Percentiles rank a stretch among this genome's conserved stretches.
These are phyloP conservation scores for Tragelaphus strepsiceros DNA, from an alignment of 2,113 vertebrate species.

Conservation along the genomic window DNA sequence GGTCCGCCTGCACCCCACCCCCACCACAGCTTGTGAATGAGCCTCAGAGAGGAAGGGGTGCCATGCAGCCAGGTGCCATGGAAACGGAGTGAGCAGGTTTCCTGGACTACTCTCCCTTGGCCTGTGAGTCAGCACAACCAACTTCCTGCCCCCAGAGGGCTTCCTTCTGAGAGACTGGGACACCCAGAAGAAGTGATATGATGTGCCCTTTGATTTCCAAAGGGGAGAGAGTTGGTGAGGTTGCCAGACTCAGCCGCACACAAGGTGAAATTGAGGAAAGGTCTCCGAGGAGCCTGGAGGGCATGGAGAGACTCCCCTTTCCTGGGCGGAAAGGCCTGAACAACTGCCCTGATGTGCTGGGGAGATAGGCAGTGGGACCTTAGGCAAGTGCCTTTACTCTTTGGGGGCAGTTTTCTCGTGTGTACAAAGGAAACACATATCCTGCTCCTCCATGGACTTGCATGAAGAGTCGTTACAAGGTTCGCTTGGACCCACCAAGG, in stretches of 20 bases:
- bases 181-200: neutral
- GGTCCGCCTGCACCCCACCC: neutral
- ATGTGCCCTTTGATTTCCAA: neutral
- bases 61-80: neutral
- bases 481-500: accelerated
- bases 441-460: neutral
- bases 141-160: slow-evolving; percentile 54
- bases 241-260: neutral
- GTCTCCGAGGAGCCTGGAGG: neutral
- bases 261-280: neutral
- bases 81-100: slow-evolving; percentile 24
- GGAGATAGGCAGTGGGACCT: neutral
- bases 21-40: neutral
- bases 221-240: neutral
- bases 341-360: neutral
- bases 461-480: accelerated
- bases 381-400: neutral
- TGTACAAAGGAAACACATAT: neutral
- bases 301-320: neutral
- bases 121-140: slow-evolving; percentile 64
- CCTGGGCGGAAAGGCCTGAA: neutral
- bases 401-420: neutral
- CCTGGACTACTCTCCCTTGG: slow-evolving; percentile 38
- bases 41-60: neutral
- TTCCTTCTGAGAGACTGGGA: slow-evolving; percentile 50